phyloP scores from a whole-genome alignment of 2,888 invertebrate genomes.

The Amphiduros pacificus region DNA sequence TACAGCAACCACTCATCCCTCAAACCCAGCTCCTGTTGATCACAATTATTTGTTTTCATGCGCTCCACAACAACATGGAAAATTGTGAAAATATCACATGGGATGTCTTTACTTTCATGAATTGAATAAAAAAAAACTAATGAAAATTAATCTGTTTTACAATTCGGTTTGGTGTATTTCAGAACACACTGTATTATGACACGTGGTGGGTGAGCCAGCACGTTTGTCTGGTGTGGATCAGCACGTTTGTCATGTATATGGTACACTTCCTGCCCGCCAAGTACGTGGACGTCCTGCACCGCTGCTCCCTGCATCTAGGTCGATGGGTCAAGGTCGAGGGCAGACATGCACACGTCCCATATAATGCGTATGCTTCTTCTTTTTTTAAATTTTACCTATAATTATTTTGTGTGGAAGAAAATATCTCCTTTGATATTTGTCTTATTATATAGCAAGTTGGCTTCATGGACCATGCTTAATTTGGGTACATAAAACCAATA shows the following conservation, averaged over 20 bases:
- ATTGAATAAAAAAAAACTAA: too few relatives aligned
- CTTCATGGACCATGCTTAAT: too few relatives aligned
- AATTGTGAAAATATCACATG: too few relatives aligned
- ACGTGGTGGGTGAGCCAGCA: constrained; percentile 82
- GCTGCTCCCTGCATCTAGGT: constrained; percentile 87
- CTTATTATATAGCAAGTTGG: too few relatives aligned
- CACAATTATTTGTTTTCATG: too few relatives aligned
- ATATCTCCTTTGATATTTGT: too few relatives aligned
- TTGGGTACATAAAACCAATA: too few relatives aligned
- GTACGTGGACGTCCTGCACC: constrained; percentile 87
- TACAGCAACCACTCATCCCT: too few relatives aligned
- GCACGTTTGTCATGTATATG: constrained; percentile 78
- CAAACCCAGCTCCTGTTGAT: too few relatives aligned
- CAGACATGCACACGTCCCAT: constrained; percentile 66
- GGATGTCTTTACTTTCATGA: too few relatives aligned
- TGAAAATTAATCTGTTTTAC: too few relatives aligned
- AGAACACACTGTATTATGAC: constrained; percentile 73
- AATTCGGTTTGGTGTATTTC: constrained; percentile 29
- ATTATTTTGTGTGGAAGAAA: not conserved
- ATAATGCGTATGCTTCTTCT: constrained; percentile 52
- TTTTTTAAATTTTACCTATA: not conserved
- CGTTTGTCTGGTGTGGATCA: constrained; percentile 76
- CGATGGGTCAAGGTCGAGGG: constrained; percentile 71
- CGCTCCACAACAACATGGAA: too few relatives aligned
- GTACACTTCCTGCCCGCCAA: constrained; percentile 71